Evolutionary conservation across 2,797 vertebrate species (phyloP).

Genomic region (Tamandua tetradactyla): DNA sequence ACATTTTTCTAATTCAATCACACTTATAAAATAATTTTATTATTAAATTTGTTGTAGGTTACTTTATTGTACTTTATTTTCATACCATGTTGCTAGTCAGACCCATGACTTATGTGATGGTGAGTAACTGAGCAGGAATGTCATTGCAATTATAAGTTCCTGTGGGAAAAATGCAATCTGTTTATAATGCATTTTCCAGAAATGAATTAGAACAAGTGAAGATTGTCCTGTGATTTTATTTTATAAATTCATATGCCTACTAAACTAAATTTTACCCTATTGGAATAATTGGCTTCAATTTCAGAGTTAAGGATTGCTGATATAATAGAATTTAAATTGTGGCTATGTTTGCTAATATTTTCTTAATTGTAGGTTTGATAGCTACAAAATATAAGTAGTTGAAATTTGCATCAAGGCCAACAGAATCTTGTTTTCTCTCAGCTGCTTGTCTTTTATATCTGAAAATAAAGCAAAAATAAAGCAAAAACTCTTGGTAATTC

Average conservation of each 20-base stretch:
- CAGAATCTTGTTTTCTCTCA: slow-evolving; percentile 48
- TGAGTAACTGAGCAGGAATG: slow-evolving; percentile 38
- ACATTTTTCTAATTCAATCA: slow-evolving; percentile 12
- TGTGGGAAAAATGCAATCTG: slow-evolving; percentile 51
- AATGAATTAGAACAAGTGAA: not conserved
- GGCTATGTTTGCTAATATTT: not conserved
- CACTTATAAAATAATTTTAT: slow-evolving; percentile 29
- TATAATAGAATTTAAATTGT: slow-evolving; percentile 43
- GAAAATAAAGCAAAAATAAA: slow-evolving; percentile 13
- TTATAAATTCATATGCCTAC: slow-evolving; percentile 16
- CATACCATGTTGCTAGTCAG: not conserved
- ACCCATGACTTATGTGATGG: slow-evolving; percentile 5
- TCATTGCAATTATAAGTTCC: not conserved
- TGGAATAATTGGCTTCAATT: slow-evolving; percentile 42
- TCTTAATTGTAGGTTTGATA: not conserved
- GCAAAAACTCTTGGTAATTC: not conserved
- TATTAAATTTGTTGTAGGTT: not conserved
- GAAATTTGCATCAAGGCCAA: not conserved
- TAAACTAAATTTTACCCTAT: slow-evolving; percentile 47
- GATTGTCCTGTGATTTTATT: slow-evolving; percentile 1
- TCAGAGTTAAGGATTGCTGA: slow-evolving; percentile 17
- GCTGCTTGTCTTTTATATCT: slow-evolving; percentile 50
- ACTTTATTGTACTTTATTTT: slow-evolving; percentile 38
- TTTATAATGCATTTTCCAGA: slow-evolving; percentile 67
- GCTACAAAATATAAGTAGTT: slow-evolving; percentile 17